Conservation (phyloP, 1,140 invertebrate species). For the Ptiloglossa arizonensis region DNA sequence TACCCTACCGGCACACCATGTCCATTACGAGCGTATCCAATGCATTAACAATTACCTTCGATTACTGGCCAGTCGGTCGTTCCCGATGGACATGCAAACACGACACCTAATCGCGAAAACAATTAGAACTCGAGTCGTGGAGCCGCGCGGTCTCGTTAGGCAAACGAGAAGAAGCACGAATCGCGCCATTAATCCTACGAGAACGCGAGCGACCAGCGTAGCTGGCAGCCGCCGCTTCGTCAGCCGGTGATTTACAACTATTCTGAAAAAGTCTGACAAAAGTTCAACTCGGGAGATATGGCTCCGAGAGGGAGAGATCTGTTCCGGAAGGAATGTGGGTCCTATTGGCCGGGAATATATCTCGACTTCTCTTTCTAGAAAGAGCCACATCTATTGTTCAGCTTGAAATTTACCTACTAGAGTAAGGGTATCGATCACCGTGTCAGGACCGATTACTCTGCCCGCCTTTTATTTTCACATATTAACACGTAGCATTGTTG, state of each 20-base stretch:
- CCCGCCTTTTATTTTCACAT: too few species aligned
- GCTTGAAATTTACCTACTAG: too few species aligned
- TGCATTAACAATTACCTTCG: constrained; percentile 49
- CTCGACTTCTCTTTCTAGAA: too few species aligned
- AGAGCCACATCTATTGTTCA: too few species aligned
- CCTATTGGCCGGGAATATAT: too few species aligned
- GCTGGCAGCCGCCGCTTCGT: constrained; percentile 9
- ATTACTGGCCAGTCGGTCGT: constrained; percentile 28
- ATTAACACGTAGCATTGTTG: too few species aligned
- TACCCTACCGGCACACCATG: neutral
- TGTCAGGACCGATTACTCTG: too few species aligned
- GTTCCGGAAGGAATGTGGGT: too few species aligned
- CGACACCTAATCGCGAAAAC: constrained; percentile 48
- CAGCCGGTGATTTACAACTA: neutral
- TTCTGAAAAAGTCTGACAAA: neutral
- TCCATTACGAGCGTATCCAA: constrained; percentile 42
- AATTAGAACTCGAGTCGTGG: constrained; percentile 22
- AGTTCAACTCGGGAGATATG: neutral
- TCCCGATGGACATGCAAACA: constrained; percentile 34
- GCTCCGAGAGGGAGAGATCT: too few species aligned
- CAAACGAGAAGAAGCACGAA: constrained; percentile 33
- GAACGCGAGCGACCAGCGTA: neutral
- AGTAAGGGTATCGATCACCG: too few species aligned
- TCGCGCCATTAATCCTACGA: constrained; percentile 37
- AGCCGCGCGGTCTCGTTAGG: constrained; percentile 23